Evolutionary conservation across 2,113 vertebrate genomes (phyloP).

Genomic region (Micronycteris hirsuta): DNA sequence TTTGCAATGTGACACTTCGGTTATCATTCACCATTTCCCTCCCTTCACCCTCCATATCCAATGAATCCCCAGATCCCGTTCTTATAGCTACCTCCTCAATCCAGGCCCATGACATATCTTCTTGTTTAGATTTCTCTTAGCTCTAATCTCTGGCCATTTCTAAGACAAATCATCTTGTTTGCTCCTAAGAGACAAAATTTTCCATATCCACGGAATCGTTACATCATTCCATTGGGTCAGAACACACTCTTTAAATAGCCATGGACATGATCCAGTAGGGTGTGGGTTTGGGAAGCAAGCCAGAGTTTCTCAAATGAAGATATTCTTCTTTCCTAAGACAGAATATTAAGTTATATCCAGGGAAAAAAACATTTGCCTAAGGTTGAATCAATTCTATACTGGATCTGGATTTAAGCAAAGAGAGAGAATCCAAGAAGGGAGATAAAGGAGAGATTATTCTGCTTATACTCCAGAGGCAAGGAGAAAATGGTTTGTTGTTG

Average conservation of each 20-base stretch:
- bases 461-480: neutral
- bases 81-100: neutral
- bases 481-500: neutral
- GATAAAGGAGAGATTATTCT: neutral
- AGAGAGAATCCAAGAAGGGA: neutral
- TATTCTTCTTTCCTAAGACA: neutral
- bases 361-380: neutral
- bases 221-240: neutral
- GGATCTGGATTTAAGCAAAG: constrained; percentile 14
- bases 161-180: neutral
- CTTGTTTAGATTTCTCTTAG: neutral
- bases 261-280: neutral
- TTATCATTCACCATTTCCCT: neutral
- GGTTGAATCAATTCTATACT: neutral
- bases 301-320: neutral
- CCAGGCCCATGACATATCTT: neutral
- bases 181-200: neutral
- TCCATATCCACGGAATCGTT: neutral
- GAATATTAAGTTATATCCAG: neutral
- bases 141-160: neutral
- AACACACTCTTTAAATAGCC: neutral
- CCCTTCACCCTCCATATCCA: neutral
- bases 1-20: neutral
- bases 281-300: neutral
- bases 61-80: neutral